Percentiles rank a stretch among this genome's conserved stretches.
These are phyloP conservation scores for Echiichthys vipera DNA, from an alignment of 2,797 vertebrate species.

Conservation along the genomic window DNA sequence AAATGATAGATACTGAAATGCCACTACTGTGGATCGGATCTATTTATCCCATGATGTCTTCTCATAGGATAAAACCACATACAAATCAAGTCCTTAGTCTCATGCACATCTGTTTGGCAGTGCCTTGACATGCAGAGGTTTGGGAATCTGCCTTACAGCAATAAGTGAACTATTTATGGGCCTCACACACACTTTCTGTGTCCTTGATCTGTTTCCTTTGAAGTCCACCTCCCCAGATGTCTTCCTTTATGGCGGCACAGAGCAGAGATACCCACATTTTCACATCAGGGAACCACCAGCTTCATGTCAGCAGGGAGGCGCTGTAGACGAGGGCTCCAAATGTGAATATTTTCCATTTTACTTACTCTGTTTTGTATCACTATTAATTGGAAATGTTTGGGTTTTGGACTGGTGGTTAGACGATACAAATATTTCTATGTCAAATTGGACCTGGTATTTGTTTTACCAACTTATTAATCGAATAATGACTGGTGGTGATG, in stretches of 20 bases:
- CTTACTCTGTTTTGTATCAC: neutral
- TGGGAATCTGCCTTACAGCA: conserved; percentile 41
- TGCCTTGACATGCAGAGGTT: neutral
- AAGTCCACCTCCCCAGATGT: conserved; percentile 35
- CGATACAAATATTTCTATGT: neutral
- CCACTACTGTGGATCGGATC: neutral
- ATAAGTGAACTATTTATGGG: conserved; percentile 42
- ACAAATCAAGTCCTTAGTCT: neutral
- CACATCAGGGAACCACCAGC: neutral
- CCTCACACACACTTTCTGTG: neutral
- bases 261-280: neutral
- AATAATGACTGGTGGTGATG: neutral
- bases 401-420: neutral
- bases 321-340: neutral
- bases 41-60: neutral
- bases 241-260: neutral
- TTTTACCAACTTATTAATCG: neutral
- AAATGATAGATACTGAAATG: no score
- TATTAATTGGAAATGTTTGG: neutral
- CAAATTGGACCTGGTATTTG: neutral
- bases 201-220: conserved; percentile 29
- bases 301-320: neutral
- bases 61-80: neutral
- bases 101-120: conserved; percentile 26
- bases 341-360: neutral